Conservation (phyloP, 2,113 vertebrate genomes). For the Elephas maximus region DNA sequence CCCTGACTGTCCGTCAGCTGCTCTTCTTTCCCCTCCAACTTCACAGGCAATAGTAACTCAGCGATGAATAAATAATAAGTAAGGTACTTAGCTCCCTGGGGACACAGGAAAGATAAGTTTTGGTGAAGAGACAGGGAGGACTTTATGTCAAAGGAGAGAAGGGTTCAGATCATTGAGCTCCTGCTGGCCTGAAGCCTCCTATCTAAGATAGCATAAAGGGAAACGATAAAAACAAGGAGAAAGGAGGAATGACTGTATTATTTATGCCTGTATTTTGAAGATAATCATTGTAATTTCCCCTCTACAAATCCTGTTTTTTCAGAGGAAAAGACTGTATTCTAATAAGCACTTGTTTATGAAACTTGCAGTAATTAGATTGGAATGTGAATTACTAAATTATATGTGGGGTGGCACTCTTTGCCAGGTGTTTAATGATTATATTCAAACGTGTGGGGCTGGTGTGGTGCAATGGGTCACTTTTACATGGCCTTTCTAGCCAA, state of each 20-base stretch:
- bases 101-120: not conserved
- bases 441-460: slow-evolving; percentile 34
- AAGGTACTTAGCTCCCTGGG: not conserved
- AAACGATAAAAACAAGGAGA: slow-evolving; percentile 57
- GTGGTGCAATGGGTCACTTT: not conserved
- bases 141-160: not conserved
- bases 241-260: slow-evolving; percentile 71
- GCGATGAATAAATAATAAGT: not conserved
- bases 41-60: not conserved
- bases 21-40: not conserved
- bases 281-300: slow-evolving; percentile 85
- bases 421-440: slow-evolving; percentile 72
- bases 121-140: not conserved
- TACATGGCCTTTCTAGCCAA: not conserved
- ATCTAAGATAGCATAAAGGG: not conserved
- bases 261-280: slow-evolving; percentile 82
- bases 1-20: not conserved
- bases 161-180: accelerated
- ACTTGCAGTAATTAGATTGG: slow-evolving; percentile 81
- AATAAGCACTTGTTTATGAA: slow-evolving; percentile 89
- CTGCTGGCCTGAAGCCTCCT: not conserved
- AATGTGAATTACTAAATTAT: slow-evolving; percentile 86
- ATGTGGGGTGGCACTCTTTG: slow-evolving; percentile 74
- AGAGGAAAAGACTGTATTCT: slow-evolving; percentile 83
- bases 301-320: slow-evolving; percentile 65